Conservation (phyloP, 1,140 invertebrate genomes). For the Drosophila melanica region DNA sequence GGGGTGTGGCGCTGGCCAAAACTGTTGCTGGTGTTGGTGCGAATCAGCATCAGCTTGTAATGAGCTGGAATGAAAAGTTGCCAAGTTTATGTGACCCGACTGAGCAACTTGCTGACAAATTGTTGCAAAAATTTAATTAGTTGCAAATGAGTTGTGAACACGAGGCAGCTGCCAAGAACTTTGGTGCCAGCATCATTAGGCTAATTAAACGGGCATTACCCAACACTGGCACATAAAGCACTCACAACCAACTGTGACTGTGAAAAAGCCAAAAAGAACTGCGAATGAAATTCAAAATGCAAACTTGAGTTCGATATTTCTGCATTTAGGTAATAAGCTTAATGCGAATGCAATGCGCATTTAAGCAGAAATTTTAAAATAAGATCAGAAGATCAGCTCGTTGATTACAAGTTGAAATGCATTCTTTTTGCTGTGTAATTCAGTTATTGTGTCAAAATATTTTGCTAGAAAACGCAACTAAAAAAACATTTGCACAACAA, state of each 20-base stretch:
- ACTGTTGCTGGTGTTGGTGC: slow-evolving; percentile 1
- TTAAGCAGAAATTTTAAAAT: no score
- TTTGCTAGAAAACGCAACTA: neutral
- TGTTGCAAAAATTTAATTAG: slow-evolving; percentile 64
- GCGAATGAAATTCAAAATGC: slow-evolving; percentile 2
- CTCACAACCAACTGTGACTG: slow-evolving; percentile 7
- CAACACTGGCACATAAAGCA: slow-evolving; percentile 21
- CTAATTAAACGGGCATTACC: slow-evolving; percentile 56
- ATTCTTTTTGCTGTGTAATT: no score
- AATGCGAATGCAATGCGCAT: slow-evolving; percentile 14
- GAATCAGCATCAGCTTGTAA: slow-evolving; percentile 39
- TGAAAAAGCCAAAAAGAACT: neutral
- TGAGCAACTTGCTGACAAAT: slow-evolving; percentile 58
- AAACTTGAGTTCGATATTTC: neutral
- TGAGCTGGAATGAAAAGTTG: slow-evolving; percentile 52
- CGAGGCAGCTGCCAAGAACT: slow-evolving; percentile 32
- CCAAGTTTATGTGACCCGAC: slow-evolving; percentile 64
- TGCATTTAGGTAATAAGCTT: slow-evolving; percentile 24
- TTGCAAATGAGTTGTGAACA: slow-evolving; percentile 63
- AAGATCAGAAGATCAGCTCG: neutral
- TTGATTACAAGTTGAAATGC: neutral
- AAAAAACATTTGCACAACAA: neutral
- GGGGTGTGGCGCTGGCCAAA: neutral
- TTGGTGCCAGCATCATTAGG: slow-evolving; percentile 43
- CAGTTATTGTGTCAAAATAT: neutral